Evolutionary conservation across 2,797 vertebrate species (phyloP).

Genomic region (Enteromius fasciolatus): DNA sequence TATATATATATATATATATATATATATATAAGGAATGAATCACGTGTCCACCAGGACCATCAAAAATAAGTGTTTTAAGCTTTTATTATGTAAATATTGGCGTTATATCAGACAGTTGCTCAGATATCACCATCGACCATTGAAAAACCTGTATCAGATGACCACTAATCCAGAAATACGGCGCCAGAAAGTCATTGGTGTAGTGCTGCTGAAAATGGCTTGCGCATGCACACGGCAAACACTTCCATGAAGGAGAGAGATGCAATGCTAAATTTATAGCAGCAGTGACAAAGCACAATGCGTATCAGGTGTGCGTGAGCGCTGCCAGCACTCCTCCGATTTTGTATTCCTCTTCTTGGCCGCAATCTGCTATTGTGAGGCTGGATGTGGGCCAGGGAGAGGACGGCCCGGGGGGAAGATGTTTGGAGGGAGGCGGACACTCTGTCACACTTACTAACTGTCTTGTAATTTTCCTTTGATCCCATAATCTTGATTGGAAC

Average conservation of each 20-base stretch:
- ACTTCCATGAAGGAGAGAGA: conserved; percentile 1
- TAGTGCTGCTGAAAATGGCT: background rate
- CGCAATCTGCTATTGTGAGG: background rate
- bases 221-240: background rate
- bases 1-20: too few species aligned
- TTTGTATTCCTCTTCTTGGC: conserved; percentile 29
- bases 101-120: background rate
- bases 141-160: background rate
- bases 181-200: background rate
- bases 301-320: conserved; percentile 13
- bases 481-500: conserved; percentile 29
- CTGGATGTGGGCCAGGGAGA: conserved; percentile 19
- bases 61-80: background rate
- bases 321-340: conserved; percentile 6
- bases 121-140: background rate
- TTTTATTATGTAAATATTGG: background rate
- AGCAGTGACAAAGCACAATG: conserved; percentile 30
- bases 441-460: conserved; percentile 21
- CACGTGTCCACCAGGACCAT: background rate
- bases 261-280: conserved; percentile 26
- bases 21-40: background rate
- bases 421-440: conserved; percentile 8
- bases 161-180: background rate
- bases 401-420: background rate
- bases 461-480: conserved; percentile 33